Evolutionary conservation across 2,888 invertebrate genomes (phyloP).

Genomic region (Dasypogon diadema): DNA sequence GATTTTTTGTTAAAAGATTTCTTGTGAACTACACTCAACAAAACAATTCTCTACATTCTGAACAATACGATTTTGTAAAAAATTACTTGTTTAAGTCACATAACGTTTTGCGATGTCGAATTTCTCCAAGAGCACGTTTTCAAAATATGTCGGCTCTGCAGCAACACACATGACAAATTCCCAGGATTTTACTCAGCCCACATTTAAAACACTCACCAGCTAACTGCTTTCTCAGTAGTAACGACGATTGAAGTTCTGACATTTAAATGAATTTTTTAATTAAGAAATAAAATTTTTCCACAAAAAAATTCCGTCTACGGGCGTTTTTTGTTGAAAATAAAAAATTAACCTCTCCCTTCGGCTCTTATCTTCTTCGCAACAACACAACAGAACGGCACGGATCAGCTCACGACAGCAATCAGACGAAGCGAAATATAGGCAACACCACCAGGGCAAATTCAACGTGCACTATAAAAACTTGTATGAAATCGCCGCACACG

Average conservation of each 20-base stretch:
- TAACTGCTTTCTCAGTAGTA: constrained; percentile 94
- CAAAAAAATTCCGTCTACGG: constrained; percentile 39
- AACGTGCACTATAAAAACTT: neutral
- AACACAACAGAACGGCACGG: constrained; percentile 30
- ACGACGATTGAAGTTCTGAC: constrained; percentile 96
- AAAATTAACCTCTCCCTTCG: constrained; percentile 41
- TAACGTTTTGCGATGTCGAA: neutral
- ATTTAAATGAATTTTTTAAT: constrained; percentile 72
- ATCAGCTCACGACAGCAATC: neutral
- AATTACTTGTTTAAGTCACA: neutral
- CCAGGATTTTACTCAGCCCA: neutral
- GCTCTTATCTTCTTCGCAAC: constrained; percentile 13
- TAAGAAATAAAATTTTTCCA: constrained; percentile 39
- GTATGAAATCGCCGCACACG: neutral
- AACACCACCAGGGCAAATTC: too few species aligned
- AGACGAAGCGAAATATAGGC: neutral
- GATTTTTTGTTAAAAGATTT: constrained; percentile 34
- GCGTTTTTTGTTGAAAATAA: constrained; percentile 48
- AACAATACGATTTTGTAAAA: neutral
- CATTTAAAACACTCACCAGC: constrained; percentile 78
- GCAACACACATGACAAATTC: constrained; percentile 18
- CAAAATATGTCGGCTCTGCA: constrained; percentile 44
- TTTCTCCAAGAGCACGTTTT: constrained; percentile 35
- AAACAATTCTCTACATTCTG: neutral
- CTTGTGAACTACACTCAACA: neutral